Evolutionary conservation across 2,797 vertebrate genomes (phyloP).

Genomic region (Sebastes reedi): DNA sequence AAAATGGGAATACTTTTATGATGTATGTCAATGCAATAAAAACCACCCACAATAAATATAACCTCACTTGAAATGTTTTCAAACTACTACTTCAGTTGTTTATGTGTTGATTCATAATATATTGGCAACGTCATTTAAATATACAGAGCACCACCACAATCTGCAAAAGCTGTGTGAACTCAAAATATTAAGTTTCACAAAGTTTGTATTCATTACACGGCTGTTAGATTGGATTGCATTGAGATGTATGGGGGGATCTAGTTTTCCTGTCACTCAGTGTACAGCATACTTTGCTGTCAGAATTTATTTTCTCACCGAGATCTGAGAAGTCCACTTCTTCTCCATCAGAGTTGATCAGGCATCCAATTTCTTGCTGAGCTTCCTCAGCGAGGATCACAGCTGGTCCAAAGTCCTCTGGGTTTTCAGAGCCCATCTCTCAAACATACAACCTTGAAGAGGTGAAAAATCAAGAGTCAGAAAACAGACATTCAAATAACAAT

Average conservation of each 20-base stretch:
- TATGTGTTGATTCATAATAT: not conserved
- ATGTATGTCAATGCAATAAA: not conserved
- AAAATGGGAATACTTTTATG: not conserved
- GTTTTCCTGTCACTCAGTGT: not conserved
- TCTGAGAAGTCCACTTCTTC: constrained; percentile 77
- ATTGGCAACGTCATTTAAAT: not conserved
- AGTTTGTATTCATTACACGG: not conserved
- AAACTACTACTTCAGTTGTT: not conserved
- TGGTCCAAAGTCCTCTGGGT: constrained; percentile 61
- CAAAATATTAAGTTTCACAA: not conserved
- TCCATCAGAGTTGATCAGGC: constrained; percentile 81
- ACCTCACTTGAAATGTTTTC: not conserved
- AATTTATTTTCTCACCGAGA: constrained; percentile 54
- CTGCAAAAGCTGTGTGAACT: not conserved
- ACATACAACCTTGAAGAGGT: constrained; percentile 15
- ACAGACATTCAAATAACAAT: not conserved
- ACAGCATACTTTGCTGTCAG: not conserved
- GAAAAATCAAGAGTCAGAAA: not conserved
- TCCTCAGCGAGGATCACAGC: constrained; percentile 57
- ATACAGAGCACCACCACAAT: not conserved
- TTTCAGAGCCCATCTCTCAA: constrained; percentile 77
- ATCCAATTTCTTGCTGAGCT: constrained; percentile 72
- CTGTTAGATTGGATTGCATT: not conserved
- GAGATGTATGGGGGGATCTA: not conserved
- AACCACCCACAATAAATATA: not conserved